A percentile compares a stretch with the other conserved stretches of the same genome.
Conservation (phyloP, 2,113 vertebrate genomes). For the Cyprinodon brontotheroides region DNA sequence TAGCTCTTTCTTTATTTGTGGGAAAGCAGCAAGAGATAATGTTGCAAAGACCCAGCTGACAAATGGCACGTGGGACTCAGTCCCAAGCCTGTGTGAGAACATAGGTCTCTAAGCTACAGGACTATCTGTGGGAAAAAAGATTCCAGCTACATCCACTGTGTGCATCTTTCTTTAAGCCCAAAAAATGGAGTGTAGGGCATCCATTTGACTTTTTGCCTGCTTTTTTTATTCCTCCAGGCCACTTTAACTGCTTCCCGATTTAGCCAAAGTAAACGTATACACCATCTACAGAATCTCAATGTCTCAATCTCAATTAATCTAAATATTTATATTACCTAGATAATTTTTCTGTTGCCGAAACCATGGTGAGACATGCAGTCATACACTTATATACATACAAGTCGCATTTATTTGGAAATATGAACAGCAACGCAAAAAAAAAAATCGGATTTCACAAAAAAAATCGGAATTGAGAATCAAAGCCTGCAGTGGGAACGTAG, state of each 20-base stretch:
- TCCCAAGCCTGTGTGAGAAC: constrained; percentile 3
- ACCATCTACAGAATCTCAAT: background rate
- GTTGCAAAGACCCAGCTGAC: constrained; percentile 1
- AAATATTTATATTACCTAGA: too few species aligned
- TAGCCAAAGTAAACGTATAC: too few species aligned
- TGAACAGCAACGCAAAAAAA: too few species aligned
- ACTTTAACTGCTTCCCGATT: background rate
- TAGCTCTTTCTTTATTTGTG: constrained; percentile 8
- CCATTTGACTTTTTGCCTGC: background rate
- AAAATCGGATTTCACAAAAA: too few species aligned
- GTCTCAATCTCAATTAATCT: background rate
- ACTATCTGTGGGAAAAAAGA: constrained; percentile 7
- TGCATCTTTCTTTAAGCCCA: too few species aligned
- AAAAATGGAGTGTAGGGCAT: background rate
- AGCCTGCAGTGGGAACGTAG: too few species aligned
- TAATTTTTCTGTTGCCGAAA: too few species aligned
- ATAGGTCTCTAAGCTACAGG: background rate
- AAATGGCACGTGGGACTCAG: constrained; percentile 21
- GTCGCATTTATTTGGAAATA: too few species aligned
- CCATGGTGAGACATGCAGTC: too few species aligned
- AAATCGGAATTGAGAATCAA: too few species aligned
- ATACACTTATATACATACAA: too few species aligned
- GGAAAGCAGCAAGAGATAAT: constrained; percentile 10
- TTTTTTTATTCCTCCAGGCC: background rate
- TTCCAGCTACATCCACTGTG: background rate